Evolutionary conservation across 2,113 vertebrate species (phyloP).

Genomic region (Ceratotherium simum): DNA sequence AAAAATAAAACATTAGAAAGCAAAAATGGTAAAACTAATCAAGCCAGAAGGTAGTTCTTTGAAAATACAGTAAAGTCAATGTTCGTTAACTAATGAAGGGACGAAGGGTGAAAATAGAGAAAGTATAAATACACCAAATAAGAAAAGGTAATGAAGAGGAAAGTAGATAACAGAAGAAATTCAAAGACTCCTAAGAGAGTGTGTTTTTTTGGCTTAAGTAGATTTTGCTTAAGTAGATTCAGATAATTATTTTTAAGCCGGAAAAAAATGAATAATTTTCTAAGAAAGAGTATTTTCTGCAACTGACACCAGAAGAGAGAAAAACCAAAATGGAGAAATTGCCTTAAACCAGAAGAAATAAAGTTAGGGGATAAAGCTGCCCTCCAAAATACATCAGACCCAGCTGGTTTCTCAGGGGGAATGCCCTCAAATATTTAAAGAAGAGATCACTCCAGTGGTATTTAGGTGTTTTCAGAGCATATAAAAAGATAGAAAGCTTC

Average conservation of each 20-base stretch:
- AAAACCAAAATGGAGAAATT: not conserved
- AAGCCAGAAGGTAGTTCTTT: not conserved
- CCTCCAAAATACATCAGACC: not conserved
- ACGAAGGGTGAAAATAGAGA: not conserved
- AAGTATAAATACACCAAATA: not conserved
- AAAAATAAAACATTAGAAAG: not conserved
- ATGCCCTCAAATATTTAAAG: not conserved
- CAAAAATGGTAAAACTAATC: constrained; percentile 1
- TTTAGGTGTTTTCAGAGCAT: not conserved
- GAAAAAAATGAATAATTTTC: constrained; percentile 1
- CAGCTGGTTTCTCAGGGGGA: not conserved
- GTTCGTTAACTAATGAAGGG: not conserved
- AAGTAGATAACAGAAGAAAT: not conserved
- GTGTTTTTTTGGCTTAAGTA: not conserved
- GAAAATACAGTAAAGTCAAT: not conserved
- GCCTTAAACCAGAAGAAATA: not conserved
- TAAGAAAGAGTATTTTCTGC: not conserved
- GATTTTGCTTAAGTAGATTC: not conserved
- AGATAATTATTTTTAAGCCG: not conserved
- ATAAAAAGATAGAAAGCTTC: not conserved
- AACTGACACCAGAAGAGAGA: not conserved
- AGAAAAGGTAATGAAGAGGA: not conserved
- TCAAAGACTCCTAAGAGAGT: not conserved
- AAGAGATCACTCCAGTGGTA: not conserved
- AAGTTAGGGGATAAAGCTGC: not conserved